Evolutionary conservation across 2,113 vertebrate genomes (phyloP), one percentile per base, ranked within the genome.

Genomic region (Trinectes maculatus): DNA sequence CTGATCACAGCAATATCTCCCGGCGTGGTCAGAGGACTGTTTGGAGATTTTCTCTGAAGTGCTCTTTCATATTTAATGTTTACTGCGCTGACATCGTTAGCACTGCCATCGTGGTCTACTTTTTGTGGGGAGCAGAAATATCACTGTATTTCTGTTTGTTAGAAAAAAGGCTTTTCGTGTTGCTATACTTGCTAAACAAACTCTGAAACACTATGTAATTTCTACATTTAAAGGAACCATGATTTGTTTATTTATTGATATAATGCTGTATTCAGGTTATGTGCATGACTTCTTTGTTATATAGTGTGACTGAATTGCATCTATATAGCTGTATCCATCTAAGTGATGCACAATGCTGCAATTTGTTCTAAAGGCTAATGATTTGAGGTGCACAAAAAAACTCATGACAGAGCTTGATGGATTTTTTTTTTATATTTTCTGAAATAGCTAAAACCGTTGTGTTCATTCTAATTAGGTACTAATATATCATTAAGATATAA

Each of bases 401-500:
- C 12, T 40, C 42, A 1, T 28, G 13, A 8, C 12, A 46, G 8
- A 29, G n/a, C 5, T 39, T 2, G 51, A 1, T 29, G 25, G n/a
- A n/a, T n/a, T n/a, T n/a, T 48, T 63, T 34, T 10, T 16, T 22
- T 34, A 1, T 3, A 31, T 56, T 63, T 46, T 2, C 66, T 48
- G 15, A 5, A 55, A 39, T 15, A 43, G 44, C 48, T n/a, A 12
- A 13, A 74, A n/a, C 40, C 18, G 48, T 13, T 55, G 4, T 15
- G n/a, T 53, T 11, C 52, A 64, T 61, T 22, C 12, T 59, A 52
- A 68, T 49, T 6, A 58, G 56, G 8, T 39, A 24, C 33, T 52
- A 19, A 68, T 66, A 40, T 46, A 57, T 58, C 37, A 59, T 82
- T 60, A 68, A 64, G 63, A 71, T 67, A 42, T 62, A 52, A 26